phyloP scores from a whole-genome alignment of 2,888 invertebrate species.

The Brachyptera putata region DNA sequence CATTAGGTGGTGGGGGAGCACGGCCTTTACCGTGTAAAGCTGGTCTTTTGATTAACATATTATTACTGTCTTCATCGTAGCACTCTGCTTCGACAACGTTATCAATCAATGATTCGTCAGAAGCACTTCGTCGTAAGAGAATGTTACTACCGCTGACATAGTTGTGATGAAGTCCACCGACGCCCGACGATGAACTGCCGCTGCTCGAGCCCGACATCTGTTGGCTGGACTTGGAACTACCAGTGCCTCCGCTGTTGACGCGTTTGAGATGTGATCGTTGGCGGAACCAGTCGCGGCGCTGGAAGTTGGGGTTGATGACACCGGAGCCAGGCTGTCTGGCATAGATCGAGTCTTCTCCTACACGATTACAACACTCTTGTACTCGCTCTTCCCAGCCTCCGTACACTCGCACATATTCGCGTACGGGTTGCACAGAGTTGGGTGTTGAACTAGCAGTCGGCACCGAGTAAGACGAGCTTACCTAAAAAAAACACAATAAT shows the following conservation, averaged over 20 bases:
- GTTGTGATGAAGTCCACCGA: constrained; percentile 30
- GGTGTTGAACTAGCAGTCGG: constrained; percentile 47
- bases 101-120: constrained; percentile 44
- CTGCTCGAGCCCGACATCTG: constrained; percentile 30
- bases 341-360: constrained; percentile 34
- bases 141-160: constrained; percentile 2
- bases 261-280: constrained; percentile 42
- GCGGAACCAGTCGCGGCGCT: constrained; percentile 51
- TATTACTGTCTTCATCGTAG: constrained; percentile 27
- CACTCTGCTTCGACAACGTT: constrained; percentile 4
- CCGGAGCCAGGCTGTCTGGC: constrained; percentile 28
- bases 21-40: constrained; percentile 38
- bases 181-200: constrained; percentile 28
- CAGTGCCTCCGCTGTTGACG: constrained; percentile 32
- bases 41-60: constrained; percentile 35
- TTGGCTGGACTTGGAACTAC: constrained; percentile 26
- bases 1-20: constrained; percentile 37
- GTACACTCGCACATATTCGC: constrained; percentile 59
- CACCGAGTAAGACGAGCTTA: constrained; percentile 43
- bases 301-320: constrained; percentile 45
- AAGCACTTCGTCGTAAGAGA: constrained; percentile 42
- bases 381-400: constrained; percentile 58
- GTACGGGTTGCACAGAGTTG: constrained; percentile 45
- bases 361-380: constrained; percentile 34
- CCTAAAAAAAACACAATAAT: no score